These are phyloP conservation scores for Scytalopus superciliaris DNA, from an alignment of 2,113 vertebrate genomes.

Conservation along the genomic window DNA sequence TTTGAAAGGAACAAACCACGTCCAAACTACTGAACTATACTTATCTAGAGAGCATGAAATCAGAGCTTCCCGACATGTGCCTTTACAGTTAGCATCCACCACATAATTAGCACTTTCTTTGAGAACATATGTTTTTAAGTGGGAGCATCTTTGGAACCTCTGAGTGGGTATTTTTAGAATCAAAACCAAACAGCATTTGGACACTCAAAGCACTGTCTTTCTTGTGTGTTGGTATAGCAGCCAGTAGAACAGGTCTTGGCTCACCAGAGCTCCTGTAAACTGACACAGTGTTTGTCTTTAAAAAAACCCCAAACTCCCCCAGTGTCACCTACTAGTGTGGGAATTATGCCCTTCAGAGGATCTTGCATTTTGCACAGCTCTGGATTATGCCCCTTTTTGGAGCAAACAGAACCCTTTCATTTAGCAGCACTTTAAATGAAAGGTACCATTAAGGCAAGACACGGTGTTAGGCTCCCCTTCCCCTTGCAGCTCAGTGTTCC, in stretches of 20 bases:
- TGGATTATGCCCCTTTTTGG: neutral
- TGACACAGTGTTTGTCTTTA: neutral
- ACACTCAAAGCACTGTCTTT: neutral
- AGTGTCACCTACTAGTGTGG: neutral
- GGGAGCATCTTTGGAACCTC: neutral
- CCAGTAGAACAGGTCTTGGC: neutral
- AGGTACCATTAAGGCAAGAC: neutral
- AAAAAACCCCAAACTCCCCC: neutral
- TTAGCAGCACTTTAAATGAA: neutral
- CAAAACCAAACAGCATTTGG: neutral
- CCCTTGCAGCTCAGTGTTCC: neutral
- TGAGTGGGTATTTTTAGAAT: constrained; percentile 17
- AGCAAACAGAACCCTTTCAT: neutral
- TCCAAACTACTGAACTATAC: neutral
- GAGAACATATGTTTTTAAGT: neutral
- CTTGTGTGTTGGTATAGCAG: neutral
- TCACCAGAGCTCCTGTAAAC: neutral
- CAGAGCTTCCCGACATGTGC: neutral
- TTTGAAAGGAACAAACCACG: neutral
- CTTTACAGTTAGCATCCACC: constrained; percentile 4
- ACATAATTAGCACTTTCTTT: constrained; percentile 16
- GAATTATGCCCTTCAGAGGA: neutral
- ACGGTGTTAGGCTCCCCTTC: neutral
- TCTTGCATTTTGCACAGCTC: neutral
- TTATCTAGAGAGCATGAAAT: neutral